These are phyloP conservation scores for Hydrotaea diabolus DNA, from an alignment of 2,888 invertebrate species.

Conservation along the genomic window DNA sequence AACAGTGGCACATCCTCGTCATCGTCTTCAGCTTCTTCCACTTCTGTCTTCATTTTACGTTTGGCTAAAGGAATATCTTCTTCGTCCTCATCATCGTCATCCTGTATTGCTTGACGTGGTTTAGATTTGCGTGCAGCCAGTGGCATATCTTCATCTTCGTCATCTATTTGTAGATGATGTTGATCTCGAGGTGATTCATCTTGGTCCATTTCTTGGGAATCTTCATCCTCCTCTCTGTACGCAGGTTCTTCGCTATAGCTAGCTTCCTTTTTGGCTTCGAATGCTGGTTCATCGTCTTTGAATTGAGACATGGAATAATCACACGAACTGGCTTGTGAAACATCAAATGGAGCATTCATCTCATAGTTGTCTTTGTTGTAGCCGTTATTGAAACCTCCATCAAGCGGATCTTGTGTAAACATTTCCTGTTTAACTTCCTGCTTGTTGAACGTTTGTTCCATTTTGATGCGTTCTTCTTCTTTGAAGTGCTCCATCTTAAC, in stretches of 20 bases:
- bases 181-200: constrained; percentile 38
- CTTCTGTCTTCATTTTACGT: constrained; percentile 72
- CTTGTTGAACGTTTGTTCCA: not conserved
- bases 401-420: constrained; percentile 53
- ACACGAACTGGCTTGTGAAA: constrained; percentile 85
- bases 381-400: constrained; percentile 48
- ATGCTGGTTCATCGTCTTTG: constrained; percentile 81
- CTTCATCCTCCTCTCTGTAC: constrained; percentile 54
- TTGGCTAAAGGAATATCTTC: constrained; percentile 89
- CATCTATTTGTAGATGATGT: constrained; percentile 36
- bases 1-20: constrained; percentile 79
- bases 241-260: constrained; percentile 78
- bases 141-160: constrained; percentile 68
- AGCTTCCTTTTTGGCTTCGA: constrained; percentile 76
- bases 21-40: constrained; percentile 84
- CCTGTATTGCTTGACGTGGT: constrained; percentile 37
- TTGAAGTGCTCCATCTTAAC: constrained; percentile 52
- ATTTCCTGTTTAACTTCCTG: constrained; percentile 59
- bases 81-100: constrained; percentile 82
- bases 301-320: constrained; percentile 88
- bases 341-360: constrained; percentile 77
- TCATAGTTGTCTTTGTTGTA: constrained; percentile 69
- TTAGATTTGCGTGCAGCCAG: constrained; percentile 61
- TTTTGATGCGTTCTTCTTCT: not conserved
- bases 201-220: constrained; percentile 42